A percentile compares a stretch with the other conserved stretches of the same genome.
phyloP scores from a whole-genome alignment of 2,888 invertebrate genomes.

The Amaurobius ferox region DNA sequence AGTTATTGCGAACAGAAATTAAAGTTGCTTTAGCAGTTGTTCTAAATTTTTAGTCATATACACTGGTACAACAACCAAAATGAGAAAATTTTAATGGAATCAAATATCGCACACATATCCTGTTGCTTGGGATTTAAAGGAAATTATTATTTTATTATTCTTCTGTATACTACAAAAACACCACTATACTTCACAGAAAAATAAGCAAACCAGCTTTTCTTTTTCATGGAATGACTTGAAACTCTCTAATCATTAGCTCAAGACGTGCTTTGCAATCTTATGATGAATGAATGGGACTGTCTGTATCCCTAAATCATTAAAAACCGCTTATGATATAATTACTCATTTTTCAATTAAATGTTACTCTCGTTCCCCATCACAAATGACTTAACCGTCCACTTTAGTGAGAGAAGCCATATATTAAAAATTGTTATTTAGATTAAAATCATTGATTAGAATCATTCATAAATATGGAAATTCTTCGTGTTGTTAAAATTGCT shows the following conservation, averaged over 20 bases:
- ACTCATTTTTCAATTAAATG: slow-evolving; percentile 63
- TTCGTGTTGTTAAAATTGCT: neutral
- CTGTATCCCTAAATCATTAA: slow-evolving; percentile 45
- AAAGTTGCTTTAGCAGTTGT: no score
- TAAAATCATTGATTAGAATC: slow-evolving; percentile 3
- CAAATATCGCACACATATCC: no score
- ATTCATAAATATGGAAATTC: neutral
- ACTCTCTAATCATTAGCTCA: neutral
- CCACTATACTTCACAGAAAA: neutral
- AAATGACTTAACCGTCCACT: slow-evolving; percentile 12
- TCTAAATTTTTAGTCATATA: no score
- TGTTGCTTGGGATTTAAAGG: no score
- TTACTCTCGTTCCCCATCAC: neutral
- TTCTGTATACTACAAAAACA: no score
- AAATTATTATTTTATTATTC: no score
- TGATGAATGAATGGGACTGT: neutral
- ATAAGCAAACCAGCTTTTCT: neutral
- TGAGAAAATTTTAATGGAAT: no score
- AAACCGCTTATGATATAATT: slow-evolving; percentile 68
- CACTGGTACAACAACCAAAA: no score
- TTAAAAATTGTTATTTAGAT: slow-evolving; percentile 15
- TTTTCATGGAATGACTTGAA: neutral
- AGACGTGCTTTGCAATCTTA: slow-evolving; percentile 6
- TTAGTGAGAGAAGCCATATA: neutral
- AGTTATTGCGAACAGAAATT: no score